Conservation (phyloP, 2,888 invertebrate genomes). For the Meghimatium bilineatum region DNA sequence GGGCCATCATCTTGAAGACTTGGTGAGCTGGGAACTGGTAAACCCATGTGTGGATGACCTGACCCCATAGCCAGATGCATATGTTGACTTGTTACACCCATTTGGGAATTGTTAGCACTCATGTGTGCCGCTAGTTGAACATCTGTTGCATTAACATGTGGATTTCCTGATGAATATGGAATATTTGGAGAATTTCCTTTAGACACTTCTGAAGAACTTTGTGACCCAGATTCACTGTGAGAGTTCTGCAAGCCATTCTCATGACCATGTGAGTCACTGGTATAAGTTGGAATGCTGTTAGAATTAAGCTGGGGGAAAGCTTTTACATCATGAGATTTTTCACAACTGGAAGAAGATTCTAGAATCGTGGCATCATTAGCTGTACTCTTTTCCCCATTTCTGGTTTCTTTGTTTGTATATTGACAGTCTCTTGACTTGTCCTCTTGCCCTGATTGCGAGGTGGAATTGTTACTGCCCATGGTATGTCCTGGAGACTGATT, state of each 20-base stretch:
- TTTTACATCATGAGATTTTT: slow-evolving; percentile 38
- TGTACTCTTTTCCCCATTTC: not conserved
- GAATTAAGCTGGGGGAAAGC: slow-evolving; percentile 21
- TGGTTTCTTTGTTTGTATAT: not conserved
- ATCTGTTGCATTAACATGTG: slow-evolving; percentile 26
- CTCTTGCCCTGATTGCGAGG: not conserved
- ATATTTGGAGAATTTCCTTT: slow-evolving; percentile 37
- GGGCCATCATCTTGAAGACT: slow-evolving; percentile 29
- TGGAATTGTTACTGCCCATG: not conserved
- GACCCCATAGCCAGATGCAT: not conserved
- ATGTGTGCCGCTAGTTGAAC: slow-evolving; percentile 3
- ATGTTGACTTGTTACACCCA: slow-evolving; percentile 8
- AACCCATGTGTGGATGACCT: slow-evolving; percentile 34
- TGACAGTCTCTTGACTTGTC: not conserved
- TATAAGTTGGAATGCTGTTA: slow-evolving; percentile 29
- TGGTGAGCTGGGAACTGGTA: slow-evolving; percentile 29
- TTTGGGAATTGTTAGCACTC: slow-evolving; percentile 7
- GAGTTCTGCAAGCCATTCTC: slow-evolving; percentile 17
- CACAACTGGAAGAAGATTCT: slow-evolving; percentile 5
- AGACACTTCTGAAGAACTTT: slow-evolving; percentile 37
- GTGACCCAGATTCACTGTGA: slow-evolving; percentile 36
- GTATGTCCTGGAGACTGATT: slow-evolving; percentile 39
- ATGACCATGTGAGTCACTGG: not conserved
- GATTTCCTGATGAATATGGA: slow-evolving; percentile 34
- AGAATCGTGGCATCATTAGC: not conserved